Conservation (phyloP, 2,888 invertebrate species). For the Lycophotia porphyrea region DNA sequence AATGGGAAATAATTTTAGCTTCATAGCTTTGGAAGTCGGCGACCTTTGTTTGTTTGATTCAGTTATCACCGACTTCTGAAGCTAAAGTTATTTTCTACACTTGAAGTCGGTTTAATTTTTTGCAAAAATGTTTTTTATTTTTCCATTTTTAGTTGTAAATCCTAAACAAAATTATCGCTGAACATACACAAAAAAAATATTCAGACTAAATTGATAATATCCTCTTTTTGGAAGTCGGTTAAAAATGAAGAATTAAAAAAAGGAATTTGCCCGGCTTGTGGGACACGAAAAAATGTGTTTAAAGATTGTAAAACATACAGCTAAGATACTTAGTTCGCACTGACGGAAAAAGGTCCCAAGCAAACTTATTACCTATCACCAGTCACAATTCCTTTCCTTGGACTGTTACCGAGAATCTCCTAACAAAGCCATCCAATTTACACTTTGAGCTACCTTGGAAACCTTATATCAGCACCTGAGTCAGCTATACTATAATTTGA, state of each 20-base stretch:
- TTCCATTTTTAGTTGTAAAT: too few species aligned
- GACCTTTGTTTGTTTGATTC: too few species aligned
- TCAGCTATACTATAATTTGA: slow-evolving; percentile 1
- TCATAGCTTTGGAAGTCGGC: too few species aligned
- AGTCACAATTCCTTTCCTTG: slow-evolving; percentile 13
- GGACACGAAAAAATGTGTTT: background rate
- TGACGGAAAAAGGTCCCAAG: background rate
- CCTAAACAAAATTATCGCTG: too few species aligned
- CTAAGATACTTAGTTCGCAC: background rate
- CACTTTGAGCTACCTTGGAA: slow-evolving; percentile 12
- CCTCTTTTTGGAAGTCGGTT: too few species aligned
- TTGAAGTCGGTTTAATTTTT: too few species aligned
- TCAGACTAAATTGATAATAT: too few species aligned
- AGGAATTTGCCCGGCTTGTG: background rate
- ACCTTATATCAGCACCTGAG: slow-evolving; percentile 9
- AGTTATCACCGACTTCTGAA: too few species aligned
- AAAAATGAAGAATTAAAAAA: background rate
- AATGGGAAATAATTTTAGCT: too few species aligned
- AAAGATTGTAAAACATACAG: background rate
- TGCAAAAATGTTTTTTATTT: too few species aligned
- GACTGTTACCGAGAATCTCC: background rate
- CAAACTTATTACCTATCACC: slow-evolving; percentile 7
- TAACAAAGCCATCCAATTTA: slow-evolving; percentile 31
- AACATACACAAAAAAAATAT: too few species aligned
- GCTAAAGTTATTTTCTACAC: too few species aligned